Evolutionary conservation across 2,888 invertebrate genomes (phyloP).

Genomic region (Calliphora vomitoria): DNA sequence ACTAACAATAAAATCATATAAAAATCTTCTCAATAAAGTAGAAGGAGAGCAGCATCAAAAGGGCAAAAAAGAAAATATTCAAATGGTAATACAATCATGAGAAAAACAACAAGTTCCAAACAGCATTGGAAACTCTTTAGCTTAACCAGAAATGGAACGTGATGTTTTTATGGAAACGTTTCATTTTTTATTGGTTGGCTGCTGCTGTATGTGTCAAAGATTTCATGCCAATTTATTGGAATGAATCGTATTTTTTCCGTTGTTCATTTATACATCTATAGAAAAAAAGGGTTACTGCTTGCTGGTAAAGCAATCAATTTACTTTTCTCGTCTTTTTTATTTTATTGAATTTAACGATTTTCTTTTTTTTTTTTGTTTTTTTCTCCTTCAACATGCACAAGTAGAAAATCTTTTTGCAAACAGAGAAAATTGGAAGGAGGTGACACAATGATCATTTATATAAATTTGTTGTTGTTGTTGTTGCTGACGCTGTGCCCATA

Average conservation of each 20-base stretch:
- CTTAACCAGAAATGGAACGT: conserved; percentile 52
- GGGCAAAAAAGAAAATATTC: not conserved
- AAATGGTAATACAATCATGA: not conserved
- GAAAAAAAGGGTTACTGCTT: conserved; percentile 33
- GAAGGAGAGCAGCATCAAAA: not conserved
- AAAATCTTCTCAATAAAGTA: conserved; percentile 46
- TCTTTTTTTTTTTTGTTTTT: conserved; percentile 19
- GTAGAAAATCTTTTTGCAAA: conserved; percentile 35
- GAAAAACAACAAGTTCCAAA: conserved; percentile 30
- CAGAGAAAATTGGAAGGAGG: not conserved
- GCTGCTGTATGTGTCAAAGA: conserved; percentile 43
- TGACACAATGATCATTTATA: conserved; percentile 42
- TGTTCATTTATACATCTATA: not conserved
- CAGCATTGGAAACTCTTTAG: conserved; percentile 36
- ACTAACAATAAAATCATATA: conserved; percentile 65
- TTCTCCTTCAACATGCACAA: conserved; percentile 10
- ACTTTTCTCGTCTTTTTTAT: conserved; percentile 22
- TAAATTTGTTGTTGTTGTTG: not conserved
- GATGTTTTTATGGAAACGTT: conserved; percentile 35
- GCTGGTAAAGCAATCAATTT: conserved; percentile 63
- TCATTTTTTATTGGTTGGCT: conserved; percentile 14
- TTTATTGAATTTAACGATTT: conserved; percentile 69
- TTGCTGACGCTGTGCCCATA: not conserved
- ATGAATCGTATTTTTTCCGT: conserved; percentile 34
- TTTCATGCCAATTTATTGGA: conserved; percentile 61